Conservation (phyloP, 2,888 invertebrate genomes). For the Lymantria monacha region DNA sequence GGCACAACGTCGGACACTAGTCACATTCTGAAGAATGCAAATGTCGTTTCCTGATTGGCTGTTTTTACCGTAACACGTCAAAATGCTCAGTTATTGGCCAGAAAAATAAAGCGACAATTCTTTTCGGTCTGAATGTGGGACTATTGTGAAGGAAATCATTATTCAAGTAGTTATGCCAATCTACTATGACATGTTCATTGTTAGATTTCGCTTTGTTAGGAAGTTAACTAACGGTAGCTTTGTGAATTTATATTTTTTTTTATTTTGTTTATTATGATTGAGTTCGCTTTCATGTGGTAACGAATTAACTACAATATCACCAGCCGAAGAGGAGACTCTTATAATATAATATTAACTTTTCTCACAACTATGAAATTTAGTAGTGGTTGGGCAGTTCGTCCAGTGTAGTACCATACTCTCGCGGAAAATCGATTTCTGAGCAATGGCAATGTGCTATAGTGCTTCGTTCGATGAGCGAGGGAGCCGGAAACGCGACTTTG, state of each 20-base stretch:
- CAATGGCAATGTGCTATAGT: no score
- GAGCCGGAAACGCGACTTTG: no score
- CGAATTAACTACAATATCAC: no score
- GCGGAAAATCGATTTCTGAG: no score
- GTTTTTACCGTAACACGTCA: conserved; percentile 26
- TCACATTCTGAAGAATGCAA: conserved; percentile 29
- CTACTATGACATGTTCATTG: conserved; percentile 67
- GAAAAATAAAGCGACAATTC: conserved; percentile 38
- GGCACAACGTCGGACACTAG: background rate
- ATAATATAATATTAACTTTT: no score
- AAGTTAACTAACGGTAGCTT: background rate
- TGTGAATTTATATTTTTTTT: background rate
- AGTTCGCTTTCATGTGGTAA: background rate
- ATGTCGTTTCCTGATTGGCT: conserved; percentile 31
- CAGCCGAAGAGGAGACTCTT: no score
- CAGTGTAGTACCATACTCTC: no score
- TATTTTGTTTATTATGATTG: background rate
- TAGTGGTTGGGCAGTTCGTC: no score
- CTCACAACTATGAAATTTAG: no score
- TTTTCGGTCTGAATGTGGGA: conserved; percentile 30
- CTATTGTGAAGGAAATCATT: conserved; percentile 69
- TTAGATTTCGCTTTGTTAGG: conserved; percentile 28
- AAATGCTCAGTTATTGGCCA: conserved; percentile 24
- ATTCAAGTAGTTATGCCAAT: conserved; percentile 69
- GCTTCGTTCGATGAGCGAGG: no score